Evolutionary conservation across 2,888 invertebrate species (phyloP).

Genomic region (Drosophila kambysellisi): DNA sequence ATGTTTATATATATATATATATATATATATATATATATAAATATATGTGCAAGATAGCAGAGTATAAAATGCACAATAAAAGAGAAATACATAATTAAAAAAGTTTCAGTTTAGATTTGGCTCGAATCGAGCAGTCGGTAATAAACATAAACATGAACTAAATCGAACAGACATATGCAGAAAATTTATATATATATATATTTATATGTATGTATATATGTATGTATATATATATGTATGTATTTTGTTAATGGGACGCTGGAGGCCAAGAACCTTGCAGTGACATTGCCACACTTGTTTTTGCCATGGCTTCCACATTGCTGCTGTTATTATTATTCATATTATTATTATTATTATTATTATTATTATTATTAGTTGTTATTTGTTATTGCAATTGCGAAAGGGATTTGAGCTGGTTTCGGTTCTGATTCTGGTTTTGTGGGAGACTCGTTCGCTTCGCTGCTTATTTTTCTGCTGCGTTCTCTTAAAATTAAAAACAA

Average conservation of each 20-base stretch:
- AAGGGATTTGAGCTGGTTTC: constrained; percentile 10
- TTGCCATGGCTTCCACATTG: constrained; percentile 22
- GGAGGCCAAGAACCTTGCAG: constrained; percentile 12
- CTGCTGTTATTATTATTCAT: constrained; percentile 35
- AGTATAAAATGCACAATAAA: background rate
- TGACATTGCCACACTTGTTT: constrained; percentile 25
- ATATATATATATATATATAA: too few relatives aligned
- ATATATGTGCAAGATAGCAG: background rate
- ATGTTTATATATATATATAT: too few relatives aligned
- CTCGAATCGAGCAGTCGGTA: background rate
- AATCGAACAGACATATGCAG: background rate
- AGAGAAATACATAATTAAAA: background rate
- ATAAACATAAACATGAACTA: background rate
- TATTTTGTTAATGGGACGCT: constrained; percentile 2
- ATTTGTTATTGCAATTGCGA: constrained; percentile 14
- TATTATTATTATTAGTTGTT: too few relatives aligned
- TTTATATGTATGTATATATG: background rate
- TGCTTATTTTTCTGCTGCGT: background rate
- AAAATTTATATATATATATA: background rate
- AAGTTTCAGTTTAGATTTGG: background rate
- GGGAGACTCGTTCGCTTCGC: background rate
- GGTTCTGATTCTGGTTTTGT: background rate
- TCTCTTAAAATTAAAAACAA: constrained; percentile 26
- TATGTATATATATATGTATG: background rate
- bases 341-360: too few relatives aligned